These are phyloP conservation scores for Myiozetetes cayanensis DNA, from an alignment of 2,113 vertebrate species.

Conservation along the genomic window DNA sequence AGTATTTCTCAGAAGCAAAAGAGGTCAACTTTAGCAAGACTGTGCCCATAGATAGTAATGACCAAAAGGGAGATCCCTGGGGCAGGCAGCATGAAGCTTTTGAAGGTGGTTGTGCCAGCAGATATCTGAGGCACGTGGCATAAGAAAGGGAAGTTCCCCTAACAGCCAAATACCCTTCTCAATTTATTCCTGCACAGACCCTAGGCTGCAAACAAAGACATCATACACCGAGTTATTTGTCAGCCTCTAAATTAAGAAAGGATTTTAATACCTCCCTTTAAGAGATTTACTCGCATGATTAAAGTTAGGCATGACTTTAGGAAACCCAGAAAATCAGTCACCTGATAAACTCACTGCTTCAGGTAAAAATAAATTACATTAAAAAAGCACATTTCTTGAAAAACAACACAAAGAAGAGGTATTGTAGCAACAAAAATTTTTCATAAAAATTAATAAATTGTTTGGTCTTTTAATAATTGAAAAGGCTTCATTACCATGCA, in stretches of 20 bases:
- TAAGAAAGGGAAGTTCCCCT: background rate
- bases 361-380: constrained; percentile 14
- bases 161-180: background rate
- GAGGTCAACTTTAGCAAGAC: background rate
- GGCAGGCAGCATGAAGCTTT: background rate
- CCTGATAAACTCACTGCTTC: background rate
- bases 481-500: constrained; percentile 62
- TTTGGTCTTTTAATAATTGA: constrained; percentile 69
- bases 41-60: background rate
- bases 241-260: background rate
- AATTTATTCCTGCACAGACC: background rate
- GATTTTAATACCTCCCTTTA: background rate
- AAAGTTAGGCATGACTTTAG: background rate
- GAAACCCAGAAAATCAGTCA: background rate
- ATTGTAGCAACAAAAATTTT: constrained; percentile 22
- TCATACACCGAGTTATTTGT: background rate
- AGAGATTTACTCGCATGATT: background rate
- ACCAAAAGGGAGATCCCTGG: background rate
- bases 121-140: background rate
- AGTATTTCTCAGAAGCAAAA: constrained; percentile 12
- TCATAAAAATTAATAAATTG: constrained; percentile 60
- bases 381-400: background rate
- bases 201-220: background rate
- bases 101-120: background rate
- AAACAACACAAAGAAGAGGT: background rate